Evolutionary conservation across 2,797 vertebrate genomes (phyloP), one percentile per base, ranked within the genome.

Genomic region (Pempheris klunzingeri): DNA sequence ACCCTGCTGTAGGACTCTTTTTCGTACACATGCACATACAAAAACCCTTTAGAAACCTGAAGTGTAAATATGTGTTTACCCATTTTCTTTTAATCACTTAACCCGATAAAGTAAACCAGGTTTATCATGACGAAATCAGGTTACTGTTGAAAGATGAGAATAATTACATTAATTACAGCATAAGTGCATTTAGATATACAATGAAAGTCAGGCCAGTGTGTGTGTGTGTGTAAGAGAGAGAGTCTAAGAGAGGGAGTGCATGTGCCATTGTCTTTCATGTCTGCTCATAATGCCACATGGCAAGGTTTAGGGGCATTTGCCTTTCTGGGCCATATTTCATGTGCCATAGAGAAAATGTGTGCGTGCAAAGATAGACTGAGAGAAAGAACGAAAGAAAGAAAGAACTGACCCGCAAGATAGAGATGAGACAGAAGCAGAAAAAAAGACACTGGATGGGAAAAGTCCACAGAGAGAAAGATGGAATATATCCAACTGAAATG

Each of bases 281-380:
- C 49, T 78, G 75, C 53, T 84, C 79, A 82, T 49, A 60, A 63
- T 17, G 43, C 54, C 8, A 14, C 49, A 65, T 59, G 61, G 65
- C 49, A 77, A 83, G 87, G 86, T 91, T 78, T 62, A 34, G 81
- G 89, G 77, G 80, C 72, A 68, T 71, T 80, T 62, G 71, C 81
- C 88, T 87, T 84, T 84, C 70, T 75, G 71, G 46, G 77, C 68
- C 80, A 88, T 93, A 88, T 94, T 92, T 90, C 90, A 92, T 93
- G 89, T 73, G 90, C 92, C 80, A 71, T 55, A 26, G 61, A 53
- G 47, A 61, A 65, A 74, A 14, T 55, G 71, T 44, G 30, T 54
- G 39, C 18, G 9, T 84, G 55, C 75, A 49, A 71, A 22, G 47
- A 74, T n/a, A n/a, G n/a, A n/a, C n/a, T n/a, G n/a, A n/a, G n/a